phyloP scores from a whole-genome alignment of 1,140 invertebrate species.

The Neuroterus valhalla region DNA sequence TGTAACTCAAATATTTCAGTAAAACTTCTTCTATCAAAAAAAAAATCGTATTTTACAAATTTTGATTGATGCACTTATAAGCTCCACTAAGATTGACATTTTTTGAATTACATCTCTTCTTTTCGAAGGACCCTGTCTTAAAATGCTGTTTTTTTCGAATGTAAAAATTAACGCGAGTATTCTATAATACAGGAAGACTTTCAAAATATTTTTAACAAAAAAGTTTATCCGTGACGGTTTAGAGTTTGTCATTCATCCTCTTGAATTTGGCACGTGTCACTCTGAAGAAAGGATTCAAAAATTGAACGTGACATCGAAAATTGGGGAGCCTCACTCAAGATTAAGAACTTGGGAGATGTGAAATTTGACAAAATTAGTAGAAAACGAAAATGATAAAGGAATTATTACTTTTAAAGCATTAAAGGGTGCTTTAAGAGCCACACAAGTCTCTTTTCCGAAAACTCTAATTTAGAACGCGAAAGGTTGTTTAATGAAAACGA shows the following conservation, averaged over 20 bases:
- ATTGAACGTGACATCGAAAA: conserved; percentile 24
- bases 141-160: background rate
- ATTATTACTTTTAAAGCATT: conserved; percentile 5
- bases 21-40: background rate
- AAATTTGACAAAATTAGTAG: background rate
- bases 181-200: conserved; percentile 31
- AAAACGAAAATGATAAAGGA: background rate
- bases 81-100: too few species aligned
- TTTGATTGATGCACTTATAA: conserved; percentile 24
- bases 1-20: background rate
- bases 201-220: conserved; percentile 17
- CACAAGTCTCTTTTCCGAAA: too few species aligned
- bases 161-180: conserved; percentile 27
- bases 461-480: too few species aligned
- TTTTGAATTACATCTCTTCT: conserved; percentile 15
- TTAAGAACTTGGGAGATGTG: conserved; percentile 11
- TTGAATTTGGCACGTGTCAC: conserved; percentile 29
- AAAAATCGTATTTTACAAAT: background rate
- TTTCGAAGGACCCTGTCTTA: conserved; percentile 24
- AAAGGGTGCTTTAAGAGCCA: too few species aligned
- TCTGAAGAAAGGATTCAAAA: conserved; percentile 26
- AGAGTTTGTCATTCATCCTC: conserved; percentile 13
- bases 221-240: conserved; percentile 6
- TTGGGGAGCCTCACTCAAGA: conserved; percentile 21
- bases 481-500: too few species aligned